Evolutionary conservation across 2,113 vertebrate species (phyloP).

Genomic region (Ptychochromis oligacanthus): DNA sequence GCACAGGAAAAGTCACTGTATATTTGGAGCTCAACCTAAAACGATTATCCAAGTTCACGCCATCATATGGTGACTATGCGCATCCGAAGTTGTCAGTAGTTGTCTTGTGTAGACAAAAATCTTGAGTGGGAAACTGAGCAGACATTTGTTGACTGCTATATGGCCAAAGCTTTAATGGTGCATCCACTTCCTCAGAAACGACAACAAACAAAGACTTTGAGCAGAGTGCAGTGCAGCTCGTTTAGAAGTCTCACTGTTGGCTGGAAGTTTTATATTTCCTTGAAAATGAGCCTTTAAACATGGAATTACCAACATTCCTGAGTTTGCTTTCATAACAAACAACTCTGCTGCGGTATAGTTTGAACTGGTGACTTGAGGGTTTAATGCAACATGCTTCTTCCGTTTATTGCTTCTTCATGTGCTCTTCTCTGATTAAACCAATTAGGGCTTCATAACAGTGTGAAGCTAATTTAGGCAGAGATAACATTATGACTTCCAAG

Average conservation of each 20-base stretch:
- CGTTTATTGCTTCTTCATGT: neutral
- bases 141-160: neutral
- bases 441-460: conserved; percentile 16
- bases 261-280: neutral
- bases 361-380: conserved; percentile 3
- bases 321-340: neutral
- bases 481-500: neutral
- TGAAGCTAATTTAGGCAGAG: conserved; percentile 29
- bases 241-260: neutral
- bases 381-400: neutral
- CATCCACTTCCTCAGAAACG: no score
- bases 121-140: neutral
- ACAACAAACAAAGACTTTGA: neutral
- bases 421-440: conserved; percentile 29
- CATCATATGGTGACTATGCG: no score
- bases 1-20: no score
- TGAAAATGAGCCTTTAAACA: conserved; percentile 22
- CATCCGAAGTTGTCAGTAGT: no score
- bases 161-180: neutral
- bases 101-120: no score
- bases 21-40: no score
- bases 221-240: neutral
- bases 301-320: conserved; percentile 11
- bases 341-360: neutral
- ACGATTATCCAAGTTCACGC: no score